These are phyloP conservation scores for Cheirogaleus major DNA, from an alignment of 2,797 vertebrate genomes.

Conservation along the genomic window DNA sequence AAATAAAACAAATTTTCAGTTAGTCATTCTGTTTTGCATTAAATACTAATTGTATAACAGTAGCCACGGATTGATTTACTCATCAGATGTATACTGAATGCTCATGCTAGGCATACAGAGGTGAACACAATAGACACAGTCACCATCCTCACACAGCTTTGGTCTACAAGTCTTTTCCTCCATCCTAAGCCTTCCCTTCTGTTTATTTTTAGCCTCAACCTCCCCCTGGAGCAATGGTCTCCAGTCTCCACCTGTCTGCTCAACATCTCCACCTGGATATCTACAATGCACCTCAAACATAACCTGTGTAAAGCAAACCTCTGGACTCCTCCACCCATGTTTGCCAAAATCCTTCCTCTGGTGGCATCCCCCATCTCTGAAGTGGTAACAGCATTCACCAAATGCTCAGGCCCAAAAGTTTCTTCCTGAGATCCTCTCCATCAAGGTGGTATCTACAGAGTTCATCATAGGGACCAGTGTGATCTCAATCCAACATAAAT, in stretches of 20 bases:
- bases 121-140: fast-evolving
- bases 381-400: not conserved
- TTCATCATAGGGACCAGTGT: not conserved
- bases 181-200: not conserved
- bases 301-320: not conserved
- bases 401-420: not conserved
- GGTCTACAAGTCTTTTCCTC: not conserved
- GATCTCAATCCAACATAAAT: not conserved
- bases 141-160: not conserved
- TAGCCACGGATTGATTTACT: not conserved
- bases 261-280: not conserved
- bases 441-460: not conserved
- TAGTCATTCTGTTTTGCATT: constrained; percentile 15
- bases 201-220: not conserved
- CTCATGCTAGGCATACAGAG: not conserved
- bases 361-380: not conserved
- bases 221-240: not conserved
- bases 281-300: not conserved
- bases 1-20: not conserved
- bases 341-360: not conserved
- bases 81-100: not conserved
- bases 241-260: not conserved
- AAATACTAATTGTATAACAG: not conserved
- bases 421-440: not conserved
- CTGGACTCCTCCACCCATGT: not conserved